Conservation (phyloP, 2,797 vertebrate species). For the Neopelma chrysocephalum region DNA sequence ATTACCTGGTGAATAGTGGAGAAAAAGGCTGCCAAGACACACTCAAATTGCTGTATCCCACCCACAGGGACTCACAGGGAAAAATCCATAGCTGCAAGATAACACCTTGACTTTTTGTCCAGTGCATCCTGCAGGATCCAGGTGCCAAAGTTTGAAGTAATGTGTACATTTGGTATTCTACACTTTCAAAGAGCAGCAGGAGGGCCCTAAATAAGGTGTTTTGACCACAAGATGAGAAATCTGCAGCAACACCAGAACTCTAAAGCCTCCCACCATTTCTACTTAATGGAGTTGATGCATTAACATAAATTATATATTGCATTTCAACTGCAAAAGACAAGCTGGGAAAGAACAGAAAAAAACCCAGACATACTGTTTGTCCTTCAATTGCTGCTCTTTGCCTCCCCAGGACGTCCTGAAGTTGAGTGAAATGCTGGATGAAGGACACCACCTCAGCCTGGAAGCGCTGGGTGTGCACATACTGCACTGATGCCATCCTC, state of each 20-base stretch:
- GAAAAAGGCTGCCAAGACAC: background rate
- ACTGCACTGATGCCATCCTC: slow-evolving; percentile 95
- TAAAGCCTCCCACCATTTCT: background rate
- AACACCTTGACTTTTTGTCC: background rate
- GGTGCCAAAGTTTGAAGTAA: background rate
- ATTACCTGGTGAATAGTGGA: background rate
- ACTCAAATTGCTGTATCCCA: background rate
- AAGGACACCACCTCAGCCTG: slow-evolving; percentile 95
- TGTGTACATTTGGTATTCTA: background rate
- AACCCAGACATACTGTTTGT: slow-evolving; percentile 81
- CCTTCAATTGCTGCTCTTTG: slow-evolving; percentile 95
- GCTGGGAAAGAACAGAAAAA: background rate
- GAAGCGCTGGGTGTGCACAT: slow-evolving; percentile 97
- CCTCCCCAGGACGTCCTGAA: slow-evolving; percentile 93
- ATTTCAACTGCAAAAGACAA: background rate
- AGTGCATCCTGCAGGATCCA: background rate
- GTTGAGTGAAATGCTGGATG: slow-evolving; percentile 95
- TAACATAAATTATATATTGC: background rate
- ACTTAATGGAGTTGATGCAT: rapidly evolving
- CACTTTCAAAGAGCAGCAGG: background rate
- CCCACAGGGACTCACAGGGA: rapidly evolving
- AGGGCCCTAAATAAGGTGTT: background rate
- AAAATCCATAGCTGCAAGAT: background rate
- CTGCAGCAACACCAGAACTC: background rate
- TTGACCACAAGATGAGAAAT: background rate